These are phyloP conservation scores for Sula dactylatra DNA, from an alignment of 2,113 vertebrate genomes.

Conservation along the genomic window DNA sequence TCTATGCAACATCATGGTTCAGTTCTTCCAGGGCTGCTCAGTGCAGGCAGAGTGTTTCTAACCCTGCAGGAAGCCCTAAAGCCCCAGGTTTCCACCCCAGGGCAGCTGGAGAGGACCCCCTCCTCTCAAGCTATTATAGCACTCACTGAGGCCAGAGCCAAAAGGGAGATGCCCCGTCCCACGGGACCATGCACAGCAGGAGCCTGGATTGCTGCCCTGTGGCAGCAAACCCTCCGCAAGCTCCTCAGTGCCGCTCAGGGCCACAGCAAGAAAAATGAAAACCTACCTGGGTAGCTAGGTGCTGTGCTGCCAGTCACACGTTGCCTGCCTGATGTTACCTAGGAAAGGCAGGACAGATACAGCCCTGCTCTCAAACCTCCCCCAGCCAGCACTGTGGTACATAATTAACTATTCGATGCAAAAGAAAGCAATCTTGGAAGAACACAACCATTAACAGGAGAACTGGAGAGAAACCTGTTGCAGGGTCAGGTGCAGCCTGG, in stretches of 20 bases:
- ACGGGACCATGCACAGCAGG: neutral
- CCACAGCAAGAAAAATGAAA: neutral
- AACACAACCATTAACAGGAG: neutral
- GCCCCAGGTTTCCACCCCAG: neutral
- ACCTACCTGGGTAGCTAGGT: rapidly evolving
- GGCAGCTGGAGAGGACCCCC: neutral
- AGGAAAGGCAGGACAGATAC: neutral
- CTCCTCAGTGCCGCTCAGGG: neutral
- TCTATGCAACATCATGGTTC: too few relatives aligned
- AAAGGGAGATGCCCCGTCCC: neutral
- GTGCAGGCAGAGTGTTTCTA: rapidly evolving
- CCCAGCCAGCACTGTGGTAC: rapidly evolving
- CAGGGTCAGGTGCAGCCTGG: neutral
- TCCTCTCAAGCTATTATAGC: neutral
- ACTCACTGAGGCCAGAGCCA: neutral
- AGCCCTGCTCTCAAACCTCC: neutral
- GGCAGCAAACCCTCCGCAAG: neutral
- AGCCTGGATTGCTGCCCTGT: too few relatives aligned
- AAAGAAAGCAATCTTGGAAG: neutral
- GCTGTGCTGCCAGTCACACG: neutral
- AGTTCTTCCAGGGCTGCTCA: neutral
- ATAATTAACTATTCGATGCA: neutral
- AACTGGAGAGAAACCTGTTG: neutral
- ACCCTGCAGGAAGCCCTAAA: neutral
- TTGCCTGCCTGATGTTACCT: neutral